Evolutionary conservation across 1,140 invertebrate species (phyloP).

Genomic region (Adoxophyes honmai): DNA sequence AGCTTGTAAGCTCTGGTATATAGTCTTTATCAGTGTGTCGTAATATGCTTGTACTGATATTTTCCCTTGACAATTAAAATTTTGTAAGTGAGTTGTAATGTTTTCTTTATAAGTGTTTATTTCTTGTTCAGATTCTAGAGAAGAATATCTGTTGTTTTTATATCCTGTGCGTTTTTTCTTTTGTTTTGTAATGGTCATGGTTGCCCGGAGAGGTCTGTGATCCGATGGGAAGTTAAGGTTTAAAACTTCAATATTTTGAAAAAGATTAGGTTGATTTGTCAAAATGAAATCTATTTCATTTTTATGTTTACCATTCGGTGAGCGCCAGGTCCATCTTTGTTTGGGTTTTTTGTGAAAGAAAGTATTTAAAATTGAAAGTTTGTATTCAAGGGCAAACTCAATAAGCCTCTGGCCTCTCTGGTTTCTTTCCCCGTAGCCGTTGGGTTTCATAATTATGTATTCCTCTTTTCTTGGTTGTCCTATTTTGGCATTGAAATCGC

Average conservation of each 20-base stretch:
- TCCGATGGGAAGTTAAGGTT: neutral
- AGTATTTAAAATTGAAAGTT: slow-evolving; percentile 13
- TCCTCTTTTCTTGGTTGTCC: neutral
- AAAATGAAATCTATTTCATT: slow-evolving; percentile 14
- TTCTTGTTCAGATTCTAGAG: neutral
- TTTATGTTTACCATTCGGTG: slow-evolving; percentile 5
- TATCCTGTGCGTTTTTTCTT: neutral
- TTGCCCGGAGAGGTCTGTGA: neutral
- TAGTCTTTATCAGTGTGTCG: neutral
- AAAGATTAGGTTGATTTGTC: neutral
- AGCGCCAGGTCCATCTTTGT: neutral
- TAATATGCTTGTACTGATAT: neutral
- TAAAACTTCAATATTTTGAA: neutral
- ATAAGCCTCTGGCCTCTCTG: slow-evolving; percentile 8
- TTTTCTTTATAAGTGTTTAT: neutral
- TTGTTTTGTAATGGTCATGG: neutral
- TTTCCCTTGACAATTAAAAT: neutral
- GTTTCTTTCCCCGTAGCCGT: slow-evolving; percentile 11
- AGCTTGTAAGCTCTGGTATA: neutral
- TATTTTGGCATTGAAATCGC: slow-evolving; percentile 22
- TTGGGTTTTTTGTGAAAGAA: slow-evolving; percentile 4
- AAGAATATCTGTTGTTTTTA: neutral
- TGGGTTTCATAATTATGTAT: neutral
- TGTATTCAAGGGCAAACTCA: slow-evolving; percentile 11
- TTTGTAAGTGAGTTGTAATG: neutral